phyloP scores from a whole-genome alignment of 2,797 vertebrate species.

The Sebastes oblongus region DNA sequence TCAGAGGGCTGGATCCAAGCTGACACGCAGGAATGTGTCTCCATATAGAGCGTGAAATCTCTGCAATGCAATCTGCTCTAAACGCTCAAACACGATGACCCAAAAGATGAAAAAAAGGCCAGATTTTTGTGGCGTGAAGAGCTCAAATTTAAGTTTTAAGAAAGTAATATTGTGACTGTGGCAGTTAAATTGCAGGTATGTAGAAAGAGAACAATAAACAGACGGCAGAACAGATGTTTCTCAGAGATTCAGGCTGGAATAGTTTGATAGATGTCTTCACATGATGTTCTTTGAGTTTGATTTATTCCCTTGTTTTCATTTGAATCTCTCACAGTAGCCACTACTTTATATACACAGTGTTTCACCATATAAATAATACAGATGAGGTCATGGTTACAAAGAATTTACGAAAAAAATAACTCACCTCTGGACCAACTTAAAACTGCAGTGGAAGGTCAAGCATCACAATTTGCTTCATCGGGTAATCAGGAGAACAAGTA shows the following conservation, averaged over 20 bases:
- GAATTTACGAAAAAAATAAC: background rate
- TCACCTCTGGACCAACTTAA: background rate
- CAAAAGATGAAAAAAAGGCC: background rate
- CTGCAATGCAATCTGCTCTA: constrained; percentile 29
- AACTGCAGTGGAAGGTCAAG: background rate
- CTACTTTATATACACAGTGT: background rate
- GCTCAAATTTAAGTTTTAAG: background rate
- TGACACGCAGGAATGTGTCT: constrained; percentile 72
- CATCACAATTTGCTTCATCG: background rate
- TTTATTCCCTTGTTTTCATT: background rate
- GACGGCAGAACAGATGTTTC: background rate
- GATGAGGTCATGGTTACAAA: background rate
- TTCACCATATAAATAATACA: background rate
- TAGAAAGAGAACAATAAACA: background rate
- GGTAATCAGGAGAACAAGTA: background rate
- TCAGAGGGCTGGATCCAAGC: constrained; percentile 47
- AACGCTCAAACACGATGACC: background rate
- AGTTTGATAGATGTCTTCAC: background rate
- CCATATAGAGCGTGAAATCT: constrained; percentile 55
- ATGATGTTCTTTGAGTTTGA: background rate
- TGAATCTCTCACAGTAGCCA: background rate
- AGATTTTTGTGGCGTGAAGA: background rate
- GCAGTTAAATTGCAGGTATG: background rate
- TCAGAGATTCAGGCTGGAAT: background rate
- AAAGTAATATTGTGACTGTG: background rate